A percentile compares a stretch with the other conserved stretches of the same genome.
phyloP scores from a whole-genome alignment of 1,140 invertebrate species.

The Lepidurus couesii region DNA sequence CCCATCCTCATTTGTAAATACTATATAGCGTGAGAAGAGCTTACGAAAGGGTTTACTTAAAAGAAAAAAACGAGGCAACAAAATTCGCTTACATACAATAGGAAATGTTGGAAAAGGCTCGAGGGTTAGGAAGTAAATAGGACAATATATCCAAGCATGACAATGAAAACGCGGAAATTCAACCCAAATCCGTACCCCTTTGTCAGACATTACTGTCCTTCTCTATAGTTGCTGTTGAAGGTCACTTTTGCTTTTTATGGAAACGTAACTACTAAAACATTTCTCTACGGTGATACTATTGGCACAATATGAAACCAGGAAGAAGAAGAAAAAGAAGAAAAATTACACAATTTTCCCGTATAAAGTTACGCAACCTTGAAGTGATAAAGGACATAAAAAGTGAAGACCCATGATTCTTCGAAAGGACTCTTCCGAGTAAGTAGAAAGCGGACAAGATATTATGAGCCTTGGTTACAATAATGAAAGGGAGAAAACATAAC shows the following conservation, averaged over 20 bases:
- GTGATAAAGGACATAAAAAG: neutral
- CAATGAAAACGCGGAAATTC: slow-evolving; percentile 19
- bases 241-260: slow-evolving; percentile 6
- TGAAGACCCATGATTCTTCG: neutral
- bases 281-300: neutral
- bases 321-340: neutral
- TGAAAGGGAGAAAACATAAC: neutral
- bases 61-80: neutral
- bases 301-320: neutral
- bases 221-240: neutral
- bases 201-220: neutral
- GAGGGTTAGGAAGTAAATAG: neutral
- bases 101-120: neutral
- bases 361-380: slow-evolving; percentile 8
- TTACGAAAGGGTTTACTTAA: neutral
- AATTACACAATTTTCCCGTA: neutral
- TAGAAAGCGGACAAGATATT: neutral
- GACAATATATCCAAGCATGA: neutral
- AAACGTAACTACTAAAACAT: neutral
- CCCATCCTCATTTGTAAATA: neutral
- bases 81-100: neutral
- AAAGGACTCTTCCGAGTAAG: neutral
- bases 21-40: neutral
- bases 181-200: slow-evolving; percentile 14
- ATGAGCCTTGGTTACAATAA: neutral